Evolutionary conservation across 2,797 vertebrate genomes (phyloP).

Genomic region (Carduelis carduelis): DNA sequence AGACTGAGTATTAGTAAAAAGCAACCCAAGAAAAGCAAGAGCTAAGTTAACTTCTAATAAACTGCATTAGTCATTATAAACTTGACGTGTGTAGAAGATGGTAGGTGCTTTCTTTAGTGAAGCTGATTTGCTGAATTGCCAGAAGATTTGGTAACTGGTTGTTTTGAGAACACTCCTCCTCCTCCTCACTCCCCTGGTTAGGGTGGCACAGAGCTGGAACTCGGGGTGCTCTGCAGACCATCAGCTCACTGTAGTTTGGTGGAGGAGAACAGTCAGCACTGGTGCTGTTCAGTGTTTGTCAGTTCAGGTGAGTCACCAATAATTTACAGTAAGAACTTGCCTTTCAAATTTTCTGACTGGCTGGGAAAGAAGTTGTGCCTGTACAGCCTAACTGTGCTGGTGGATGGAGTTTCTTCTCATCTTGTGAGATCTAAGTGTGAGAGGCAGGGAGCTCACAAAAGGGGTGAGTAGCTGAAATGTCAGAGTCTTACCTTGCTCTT

Average conservation of each 20-base stretch:
- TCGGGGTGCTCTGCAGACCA: not conserved
- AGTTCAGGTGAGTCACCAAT: not conserved
- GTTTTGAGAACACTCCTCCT: not conserved
- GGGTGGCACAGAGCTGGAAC: not conserved
- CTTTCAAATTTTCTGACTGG: constrained; percentile 19
- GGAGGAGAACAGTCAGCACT: not conserved
- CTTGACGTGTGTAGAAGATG: not conserved
- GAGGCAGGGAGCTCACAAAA: constrained; percentile 8
- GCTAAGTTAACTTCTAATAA: not conserved
- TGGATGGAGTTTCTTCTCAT: not conserved
- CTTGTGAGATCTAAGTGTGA: not conserved
- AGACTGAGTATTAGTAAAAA: not conserved
- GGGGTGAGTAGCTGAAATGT: constrained; percentile 8
- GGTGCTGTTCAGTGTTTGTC: not conserved
- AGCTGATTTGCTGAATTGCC: not conserved
- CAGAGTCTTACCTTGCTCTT: not conserved
- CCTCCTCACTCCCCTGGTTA: not conserved
- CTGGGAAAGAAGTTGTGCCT: not conserved
- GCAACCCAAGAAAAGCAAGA: not conserved
- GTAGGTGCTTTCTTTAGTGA: not conserved
- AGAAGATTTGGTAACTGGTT: not conserved
- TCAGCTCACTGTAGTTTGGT: not conserved
- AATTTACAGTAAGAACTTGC: constrained; percentile 38
- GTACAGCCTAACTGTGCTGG: not conserved
- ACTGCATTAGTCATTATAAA: not conserved